A percentile compares a stretch with the other conserved stretches of the same genome.
Evolutionary conservation across 2,797 vertebrate species (phyloP).

Genomic region (Picus viridis): DNA sequence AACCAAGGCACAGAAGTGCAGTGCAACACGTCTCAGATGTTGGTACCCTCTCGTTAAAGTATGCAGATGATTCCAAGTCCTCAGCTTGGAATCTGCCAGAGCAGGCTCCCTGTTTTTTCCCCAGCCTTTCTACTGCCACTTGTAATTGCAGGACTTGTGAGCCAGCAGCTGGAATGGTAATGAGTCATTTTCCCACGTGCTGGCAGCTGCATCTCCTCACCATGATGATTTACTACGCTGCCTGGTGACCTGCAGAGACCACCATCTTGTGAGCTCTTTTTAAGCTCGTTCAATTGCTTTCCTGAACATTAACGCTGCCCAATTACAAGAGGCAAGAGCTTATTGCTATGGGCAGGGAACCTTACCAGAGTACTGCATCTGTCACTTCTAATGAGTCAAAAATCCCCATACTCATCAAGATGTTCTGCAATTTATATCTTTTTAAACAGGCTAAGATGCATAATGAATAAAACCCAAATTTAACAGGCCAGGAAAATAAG

Average conservation of each 20-base stretch:
- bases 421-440: not conserved
- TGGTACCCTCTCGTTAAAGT: not conserved
- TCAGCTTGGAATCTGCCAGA: not conserved
- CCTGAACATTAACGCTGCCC: not conserved
- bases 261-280: conserved; percentile 44
- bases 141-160: not conserved
- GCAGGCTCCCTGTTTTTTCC: not conserved
- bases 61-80: not conserved
- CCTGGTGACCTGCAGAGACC: conserved; percentile 1
- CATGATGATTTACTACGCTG: not conserved
- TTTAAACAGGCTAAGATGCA: not conserved
- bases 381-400: not conserved
- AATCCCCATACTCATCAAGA: not conserved
- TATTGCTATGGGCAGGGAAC: not conserved
- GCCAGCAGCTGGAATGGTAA: not conserved
- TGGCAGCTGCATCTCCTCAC: not conserved
- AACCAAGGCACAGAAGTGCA: not conserved
- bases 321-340: not conserved
- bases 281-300: not conserved
- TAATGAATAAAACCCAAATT: not conserved
- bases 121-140: not conserved
- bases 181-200: not conserved
- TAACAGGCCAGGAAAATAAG: not conserved
- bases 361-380: not conserved
- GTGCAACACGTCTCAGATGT: not conserved